These are phyloP conservation scores for Phrynosoma blainvillii DNA, from an alignment of 2,113 vertebrate species.

Conservation along the genomic window DNA sequence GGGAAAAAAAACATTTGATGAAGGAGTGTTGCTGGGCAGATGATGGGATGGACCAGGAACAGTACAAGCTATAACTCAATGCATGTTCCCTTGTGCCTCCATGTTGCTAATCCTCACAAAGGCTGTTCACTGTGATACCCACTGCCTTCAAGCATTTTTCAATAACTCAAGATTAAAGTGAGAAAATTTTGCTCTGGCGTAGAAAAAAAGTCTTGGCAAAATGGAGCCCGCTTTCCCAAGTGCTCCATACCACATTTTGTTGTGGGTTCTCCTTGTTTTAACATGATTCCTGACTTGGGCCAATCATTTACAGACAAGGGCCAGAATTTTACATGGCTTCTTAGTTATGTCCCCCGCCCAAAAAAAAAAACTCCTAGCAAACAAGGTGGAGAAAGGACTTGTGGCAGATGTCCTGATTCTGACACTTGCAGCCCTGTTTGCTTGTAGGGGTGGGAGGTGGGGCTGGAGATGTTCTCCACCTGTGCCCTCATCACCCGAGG, in stretches of 20 bases:
- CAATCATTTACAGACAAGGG: neutral
- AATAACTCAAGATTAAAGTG: neutral
- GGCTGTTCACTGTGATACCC: neutral
- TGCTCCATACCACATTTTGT: neutral
- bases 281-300: neutral
- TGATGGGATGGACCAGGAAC: neutral
- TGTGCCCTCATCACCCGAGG: too few species aligned
- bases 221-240: neutral
- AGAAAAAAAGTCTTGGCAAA: neutral
- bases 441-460: too few species aligned
- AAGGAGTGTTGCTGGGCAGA: neutral
- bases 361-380: too few species aligned
- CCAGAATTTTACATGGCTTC: too few species aligned
- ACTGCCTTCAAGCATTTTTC: neutral
- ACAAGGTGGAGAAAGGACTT: too few species aligned
- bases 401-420: too few species aligned
- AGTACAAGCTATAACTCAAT: neutral
- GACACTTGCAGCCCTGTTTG: too few species aligned
- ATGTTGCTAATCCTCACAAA: neutral
- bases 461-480: too few species aligned
- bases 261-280: neutral
- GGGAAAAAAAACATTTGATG: too few species aligned
- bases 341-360: too few species aligned
- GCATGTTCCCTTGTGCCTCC: neutral
- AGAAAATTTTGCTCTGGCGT: neutral